Evolutionary conservation across 2,113 vertebrate species (phyloP).

Genomic region (Pelusios castaneus): DNA sequence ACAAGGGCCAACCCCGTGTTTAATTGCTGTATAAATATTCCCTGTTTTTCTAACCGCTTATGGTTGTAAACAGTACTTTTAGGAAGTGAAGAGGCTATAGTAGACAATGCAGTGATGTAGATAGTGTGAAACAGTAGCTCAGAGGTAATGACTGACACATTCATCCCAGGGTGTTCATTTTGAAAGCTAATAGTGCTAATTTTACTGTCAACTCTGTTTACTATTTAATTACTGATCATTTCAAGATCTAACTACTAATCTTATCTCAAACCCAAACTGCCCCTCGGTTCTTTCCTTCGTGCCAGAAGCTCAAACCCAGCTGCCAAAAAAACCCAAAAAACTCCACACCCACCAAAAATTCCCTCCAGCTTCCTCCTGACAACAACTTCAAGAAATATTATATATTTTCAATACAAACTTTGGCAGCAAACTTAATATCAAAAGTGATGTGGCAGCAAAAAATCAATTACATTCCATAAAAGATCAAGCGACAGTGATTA

Average conservation of each 20-base stretch:
- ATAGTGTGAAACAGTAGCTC: neutral
- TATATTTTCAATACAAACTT: neutral
- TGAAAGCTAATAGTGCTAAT: neutral
- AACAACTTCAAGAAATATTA: neutral
- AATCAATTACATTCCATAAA: neutral
- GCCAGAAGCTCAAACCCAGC: neutral
- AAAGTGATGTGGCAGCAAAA: neutral
- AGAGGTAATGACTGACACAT: too few relatives aligned
- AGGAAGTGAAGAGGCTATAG: too few relatives aligned
- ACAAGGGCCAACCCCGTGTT: too few relatives aligned
- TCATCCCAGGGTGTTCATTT: neutral
- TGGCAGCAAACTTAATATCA: neutral
- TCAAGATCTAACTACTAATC: neutral
- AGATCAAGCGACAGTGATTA: neutral
- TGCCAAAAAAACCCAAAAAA: neutral
- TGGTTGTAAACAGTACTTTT: neutral
- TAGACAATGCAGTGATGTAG: neutral
- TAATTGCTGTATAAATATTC: too few relatives aligned
- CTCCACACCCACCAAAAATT: too few relatives aligned
- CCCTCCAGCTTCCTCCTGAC: neutral
- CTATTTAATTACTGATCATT: neutral
- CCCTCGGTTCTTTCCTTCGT: neutral
- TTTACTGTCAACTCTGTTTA: neutral
- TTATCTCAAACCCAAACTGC: neutral
- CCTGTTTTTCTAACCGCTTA: neutral